These are phyloP conservation scores for Ophthalmolycus amberensis DNA, from an alignment of 2,113 vertebrate species.

Conservation along the genomic window DNA sequence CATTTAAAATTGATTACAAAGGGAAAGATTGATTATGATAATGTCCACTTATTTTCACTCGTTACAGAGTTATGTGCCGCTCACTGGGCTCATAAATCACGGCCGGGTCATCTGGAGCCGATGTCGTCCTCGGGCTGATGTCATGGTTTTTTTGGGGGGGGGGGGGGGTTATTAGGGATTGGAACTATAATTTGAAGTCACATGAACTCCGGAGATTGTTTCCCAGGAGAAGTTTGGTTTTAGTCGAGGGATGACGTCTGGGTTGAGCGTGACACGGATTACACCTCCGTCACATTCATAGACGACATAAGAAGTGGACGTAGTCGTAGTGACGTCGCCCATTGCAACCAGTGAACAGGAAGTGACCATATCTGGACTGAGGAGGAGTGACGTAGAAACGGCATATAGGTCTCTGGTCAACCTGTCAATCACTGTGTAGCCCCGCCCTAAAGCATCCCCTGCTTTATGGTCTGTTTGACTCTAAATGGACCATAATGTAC, in stretches of 20 bases:
- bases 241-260: too few species aligned
- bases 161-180: neutral
- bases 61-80: neutral
- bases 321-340: too few species aligned
- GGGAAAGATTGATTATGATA: slow-evolving; percentile 54
- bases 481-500: too few species aligned
- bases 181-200: neutral
- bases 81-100: slow-evolving; percentile 41
- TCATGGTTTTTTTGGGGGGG: neutral
- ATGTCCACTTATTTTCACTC: slow-evolving; percentile 25
- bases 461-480: too few species aligned
- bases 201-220: too few species aligned
- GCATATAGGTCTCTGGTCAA: too few species aligned
- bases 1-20: slow-evolving; percentile 58
- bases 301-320: too few species aligned
- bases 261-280: too few species aligned
- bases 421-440: neutral
- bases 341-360: too few species aligned
- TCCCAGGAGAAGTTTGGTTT: too few species aligned
- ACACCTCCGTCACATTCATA: too few species aligned
- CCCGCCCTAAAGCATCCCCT: too few species aligned
- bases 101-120: neutral
- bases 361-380: neutral
- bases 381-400: neutral
- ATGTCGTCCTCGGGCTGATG: neutral